Percentiles rank a stretch among this genome's conserved stretches.
phyloP scores from a whole-genome alignment of 2,113 vertebrate species.

The Gila orcuttii region DNA sequence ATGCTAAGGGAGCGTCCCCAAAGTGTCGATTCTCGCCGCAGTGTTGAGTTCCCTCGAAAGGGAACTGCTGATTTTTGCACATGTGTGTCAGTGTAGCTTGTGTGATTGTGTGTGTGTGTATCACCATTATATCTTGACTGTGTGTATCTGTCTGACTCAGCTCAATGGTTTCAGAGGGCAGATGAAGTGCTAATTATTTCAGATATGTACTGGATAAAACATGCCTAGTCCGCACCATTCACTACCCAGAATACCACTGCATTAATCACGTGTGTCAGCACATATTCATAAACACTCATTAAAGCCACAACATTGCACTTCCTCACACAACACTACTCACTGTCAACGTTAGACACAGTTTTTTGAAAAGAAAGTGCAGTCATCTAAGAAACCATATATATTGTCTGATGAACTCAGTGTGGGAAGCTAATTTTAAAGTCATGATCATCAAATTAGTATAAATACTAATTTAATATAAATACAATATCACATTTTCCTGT shows the following conservation, averaged over 20 bases:
- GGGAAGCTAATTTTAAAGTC: background rate
- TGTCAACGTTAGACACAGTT: background rate
- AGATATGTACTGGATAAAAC: slow-evolving; percentile 40
- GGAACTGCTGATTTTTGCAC: slow-evolving; percentile 26
- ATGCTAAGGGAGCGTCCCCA: too few species aligned
- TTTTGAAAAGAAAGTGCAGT: background rate
- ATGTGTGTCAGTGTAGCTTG: slow-evolving; percentile 24
- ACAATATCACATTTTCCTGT: background rate
- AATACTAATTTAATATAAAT: too few species aligned
- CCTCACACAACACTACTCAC: slow-evolving; percentile 1
- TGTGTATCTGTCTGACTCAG: slow-evolving; percentile 43
- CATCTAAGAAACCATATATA: background rate
- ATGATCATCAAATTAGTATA: background rate
- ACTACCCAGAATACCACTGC: slow-evolving; percentile 41
- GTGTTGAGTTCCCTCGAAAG: too few species aligned
- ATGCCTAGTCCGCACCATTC: slow-evolving; percentile 35
- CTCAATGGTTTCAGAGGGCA: slow-evolving; percentile 33
- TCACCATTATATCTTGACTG: slow-evolving; percentile 18
- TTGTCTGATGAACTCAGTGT: background rate
- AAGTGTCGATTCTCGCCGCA: too few species aligned
- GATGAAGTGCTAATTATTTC: slow-evolving; percentile 51
- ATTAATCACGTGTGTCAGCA: slow-evolving; percentile 47
- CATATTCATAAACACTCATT: slow-evolving; percentile 42
- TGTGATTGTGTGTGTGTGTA: background rate
- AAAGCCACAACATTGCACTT: slow-evolving; percentile 19